A percentile compares a stretch with the other conserved stretches of the same genome.
phyloP scores from a whole-genome alignment of 2,888 invertebrate genomes.

The Morpho helenor region DNA sequence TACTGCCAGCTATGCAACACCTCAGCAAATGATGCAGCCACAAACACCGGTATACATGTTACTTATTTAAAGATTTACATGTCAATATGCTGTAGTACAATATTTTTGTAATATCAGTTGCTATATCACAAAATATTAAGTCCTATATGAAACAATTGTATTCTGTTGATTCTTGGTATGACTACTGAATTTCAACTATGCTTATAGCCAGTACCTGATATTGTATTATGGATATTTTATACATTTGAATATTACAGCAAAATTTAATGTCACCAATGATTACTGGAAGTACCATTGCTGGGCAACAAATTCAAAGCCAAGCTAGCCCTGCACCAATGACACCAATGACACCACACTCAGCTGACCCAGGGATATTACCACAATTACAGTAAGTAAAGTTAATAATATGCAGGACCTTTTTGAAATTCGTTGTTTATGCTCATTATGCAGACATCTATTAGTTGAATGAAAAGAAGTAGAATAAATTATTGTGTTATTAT shows the following conservation, averaged over 20 bases:
- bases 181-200: too few species aligned
- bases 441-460: too few species aligned
- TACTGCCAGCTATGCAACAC: slow-evolving; percentile 86
- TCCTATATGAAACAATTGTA: too few species aligned
- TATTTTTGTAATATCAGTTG: too few species aligned
- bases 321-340: slow-evolving; percentile 90
- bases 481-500: too few species aligned
- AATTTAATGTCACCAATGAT: slow-evolving; percentile 92
- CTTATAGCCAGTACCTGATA: not conserved
- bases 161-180: too few species aligned
- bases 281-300: slow-evolving; percentile 75
- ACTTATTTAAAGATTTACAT: too few species aligned
- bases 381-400: slow-evolving; percentile 87
- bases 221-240: slow-evolving; percentile 14
- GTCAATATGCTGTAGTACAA: too few species aligned
- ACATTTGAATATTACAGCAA: slow-evolving; percentile 78
- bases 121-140: too few species aligned
- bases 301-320: slow-evolving; percentile 81
- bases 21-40: slow-evolving; percentile 92
- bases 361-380: slow-evolving; percentile 95
- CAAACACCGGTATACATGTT: slow-evolving; percentile 87
- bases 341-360: slow-evolving; percentile 94
- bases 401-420: too few species aligned
- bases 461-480: too few species aligned
- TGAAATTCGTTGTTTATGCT: too few species aligned